A percentile compares a stretch with the other conserved stretches of the same genome.
Evolutionary conservation across 2,113 vertebrate genomes (phyloP).

Genomic region (Bos indicus): DNA sequence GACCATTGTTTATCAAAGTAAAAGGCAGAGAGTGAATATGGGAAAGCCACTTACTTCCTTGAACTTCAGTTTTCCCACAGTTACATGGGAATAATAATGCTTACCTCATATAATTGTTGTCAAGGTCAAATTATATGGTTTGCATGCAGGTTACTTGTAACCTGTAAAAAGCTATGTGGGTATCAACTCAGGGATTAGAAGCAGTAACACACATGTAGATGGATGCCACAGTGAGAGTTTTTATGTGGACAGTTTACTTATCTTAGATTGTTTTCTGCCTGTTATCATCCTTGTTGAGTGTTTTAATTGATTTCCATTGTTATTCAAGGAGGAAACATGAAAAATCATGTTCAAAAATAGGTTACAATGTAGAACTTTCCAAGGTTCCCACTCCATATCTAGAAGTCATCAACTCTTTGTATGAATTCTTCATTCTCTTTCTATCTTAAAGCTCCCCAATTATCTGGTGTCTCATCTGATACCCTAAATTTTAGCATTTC

Average conservation of each 20-base stretch:
- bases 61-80: not conserved
- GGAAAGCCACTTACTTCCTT: not conserved
- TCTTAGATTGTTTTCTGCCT: not conserved
- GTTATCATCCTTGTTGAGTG: not conserved
- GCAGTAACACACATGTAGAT: not conserved
- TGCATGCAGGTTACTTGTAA: not conserved
- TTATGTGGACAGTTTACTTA: not conserved
- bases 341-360: not conserved
- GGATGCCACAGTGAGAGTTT: not conserved
- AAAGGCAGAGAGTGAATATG: not conserved
- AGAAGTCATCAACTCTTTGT: not conserved
- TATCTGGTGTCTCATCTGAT: not conserved
- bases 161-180: not conserved
- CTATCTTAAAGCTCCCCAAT: not conserved
- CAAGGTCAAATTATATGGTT: not conserved
- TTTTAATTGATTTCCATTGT: not conserved
- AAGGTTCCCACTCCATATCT: not conserved
- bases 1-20: not conserved
- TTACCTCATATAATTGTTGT: not conserved
- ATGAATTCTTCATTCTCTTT: not conserved
- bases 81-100: not conserved
- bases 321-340: not conserved
- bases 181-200: not conserved
- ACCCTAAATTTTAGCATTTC: not conserved
- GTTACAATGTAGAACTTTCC: not conserved